Conservation (phyloP, 2,113 vertebrate species). For the Boulengeromyrus knoepffleri region DNA sequence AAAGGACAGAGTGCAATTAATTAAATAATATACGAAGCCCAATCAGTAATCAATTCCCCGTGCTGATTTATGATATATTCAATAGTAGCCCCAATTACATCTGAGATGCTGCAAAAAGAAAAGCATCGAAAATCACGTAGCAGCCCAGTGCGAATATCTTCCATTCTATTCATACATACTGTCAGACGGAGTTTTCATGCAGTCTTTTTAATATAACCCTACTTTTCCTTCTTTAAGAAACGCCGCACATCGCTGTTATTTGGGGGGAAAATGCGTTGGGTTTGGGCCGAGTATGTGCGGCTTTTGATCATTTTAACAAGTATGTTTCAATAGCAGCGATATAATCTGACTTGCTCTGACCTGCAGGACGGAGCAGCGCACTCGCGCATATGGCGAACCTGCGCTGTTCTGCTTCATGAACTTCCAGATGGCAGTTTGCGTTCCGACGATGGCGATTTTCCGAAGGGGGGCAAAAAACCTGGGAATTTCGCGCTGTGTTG, state of each 20-base stretch:
- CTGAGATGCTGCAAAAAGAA: neutral
- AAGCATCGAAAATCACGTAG: neutral
- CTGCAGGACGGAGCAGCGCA: neutral
- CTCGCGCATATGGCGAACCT: neutral
- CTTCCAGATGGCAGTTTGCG: neutral
- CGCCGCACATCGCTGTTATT: neutral
- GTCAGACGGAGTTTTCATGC: neutral
- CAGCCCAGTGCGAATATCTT: too few relatives aligned
- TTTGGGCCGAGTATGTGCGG: neutral
- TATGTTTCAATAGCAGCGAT: neutral
- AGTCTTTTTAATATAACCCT: neutral
- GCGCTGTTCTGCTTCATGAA: constrained; percentile 11
- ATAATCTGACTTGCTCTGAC: neutral
- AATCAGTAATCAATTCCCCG: neutral
- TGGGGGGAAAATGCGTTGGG: neutral
- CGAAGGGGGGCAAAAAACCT: neutral
- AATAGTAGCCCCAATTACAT: neutral
- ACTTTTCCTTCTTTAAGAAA: neutral
- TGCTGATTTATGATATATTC: neutral
- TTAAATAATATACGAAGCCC: neutral
- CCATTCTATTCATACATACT: too few relatives aligned
- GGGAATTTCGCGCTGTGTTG: constrained; percentile 17
- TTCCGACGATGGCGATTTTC: neutral
- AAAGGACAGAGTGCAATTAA: neutral
- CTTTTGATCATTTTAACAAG: neutral